Evolutionary conservation across 2,113 vertebrate species (phyloP).

Genomic region (Aramus guarauna): DNA sequence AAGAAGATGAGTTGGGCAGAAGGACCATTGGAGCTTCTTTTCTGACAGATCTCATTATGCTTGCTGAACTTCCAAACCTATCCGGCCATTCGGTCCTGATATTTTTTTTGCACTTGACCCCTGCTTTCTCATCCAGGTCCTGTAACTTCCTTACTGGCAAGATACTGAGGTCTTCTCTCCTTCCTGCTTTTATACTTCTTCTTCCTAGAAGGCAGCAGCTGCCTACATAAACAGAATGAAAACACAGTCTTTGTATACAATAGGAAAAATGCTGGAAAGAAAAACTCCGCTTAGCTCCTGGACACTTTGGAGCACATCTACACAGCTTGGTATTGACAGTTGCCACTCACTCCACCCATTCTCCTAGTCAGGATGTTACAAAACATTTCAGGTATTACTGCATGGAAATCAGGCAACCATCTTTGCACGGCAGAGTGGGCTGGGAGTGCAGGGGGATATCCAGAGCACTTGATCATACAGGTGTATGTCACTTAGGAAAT

Average conservation of each 20-base stretch:
- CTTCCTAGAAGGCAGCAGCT: neutral
- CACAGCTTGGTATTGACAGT: neutral
- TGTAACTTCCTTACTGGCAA: neutral
- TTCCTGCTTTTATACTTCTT: neutral
- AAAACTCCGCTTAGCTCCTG: neutral
- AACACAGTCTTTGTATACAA: neutral
- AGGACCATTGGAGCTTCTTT: neutral
- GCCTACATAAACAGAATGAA: neutral
- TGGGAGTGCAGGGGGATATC: neutral
- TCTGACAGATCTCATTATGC: neutral
- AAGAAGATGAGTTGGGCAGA: neutral
- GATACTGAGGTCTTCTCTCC: neutral
- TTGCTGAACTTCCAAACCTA: neutral
- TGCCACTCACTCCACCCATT: neutral
- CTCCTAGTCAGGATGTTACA: neutral
- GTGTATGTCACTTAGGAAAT: neutral
- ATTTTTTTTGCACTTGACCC: neutral
- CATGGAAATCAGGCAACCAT: neutral
- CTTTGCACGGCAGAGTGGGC: neutral
- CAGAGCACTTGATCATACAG: neutral
- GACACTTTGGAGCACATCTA: neutral
- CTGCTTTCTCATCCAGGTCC: neutral
- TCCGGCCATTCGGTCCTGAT: neutral
- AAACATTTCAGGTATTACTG: neutral
- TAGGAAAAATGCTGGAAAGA: neutral